A percentile compares a stretch with the other conserved stretches of the same genome.
phyloP scores from a whole-genome alignment of 2,888 invertebrate species.

The Eumacrocentrus americanus region DNA sequence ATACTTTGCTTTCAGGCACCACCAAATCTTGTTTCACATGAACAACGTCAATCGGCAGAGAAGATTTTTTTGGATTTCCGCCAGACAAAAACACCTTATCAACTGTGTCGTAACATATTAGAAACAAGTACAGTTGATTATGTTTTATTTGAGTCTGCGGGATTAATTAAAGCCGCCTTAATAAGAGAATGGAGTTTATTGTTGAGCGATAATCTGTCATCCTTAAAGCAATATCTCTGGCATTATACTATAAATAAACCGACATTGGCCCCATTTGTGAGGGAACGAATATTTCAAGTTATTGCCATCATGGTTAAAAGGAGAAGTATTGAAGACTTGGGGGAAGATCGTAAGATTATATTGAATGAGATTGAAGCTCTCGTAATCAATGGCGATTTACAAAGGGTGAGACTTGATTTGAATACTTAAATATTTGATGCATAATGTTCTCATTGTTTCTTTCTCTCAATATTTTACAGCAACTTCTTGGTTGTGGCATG shows the following conservation, averaged over 20 bases:
- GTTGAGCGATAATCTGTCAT: conserved; percentile 71
- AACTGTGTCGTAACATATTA: conserved; percentile 78
- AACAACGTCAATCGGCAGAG: conserved; percentile 84
- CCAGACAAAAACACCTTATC: conserved; percentile 81
- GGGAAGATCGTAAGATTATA: conserved; percentile 71
- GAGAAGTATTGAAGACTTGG: conserved; percentile 77
- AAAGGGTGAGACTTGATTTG: conserved; percentile 69
- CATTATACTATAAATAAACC: conserved; percentile 75
- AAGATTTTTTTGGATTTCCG: conserved; percentile 80
- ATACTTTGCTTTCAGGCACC: conserved; percentile 69
- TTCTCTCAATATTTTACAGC: conserved; percentile 62
- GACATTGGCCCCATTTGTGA: conserved; percentile 75
- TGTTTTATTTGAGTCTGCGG: conserved; percentile 87
- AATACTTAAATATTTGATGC: conserved; percentile 14
- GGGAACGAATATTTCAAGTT: conserved; percentile 75
- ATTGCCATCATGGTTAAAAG: conserved; percentile 89
- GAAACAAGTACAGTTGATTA: conserved; percentile 77
- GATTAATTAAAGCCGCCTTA: conserved; percentile 79
- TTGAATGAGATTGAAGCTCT: conserved; percentile 78
- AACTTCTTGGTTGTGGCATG: conserved; percentile 84
- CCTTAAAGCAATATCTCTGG: conserved; percentile 78
- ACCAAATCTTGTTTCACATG: conserved; percentile 75
- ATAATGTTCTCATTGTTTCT: conserved; percentile 4
- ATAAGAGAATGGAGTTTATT: conserved; percentile 84
- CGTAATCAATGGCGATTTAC: conserved; percentile 71